phyloP scores from a whole-genome alignment of 2,888 invertebrate species.

The Macrostomum cliftonense region DNA sequence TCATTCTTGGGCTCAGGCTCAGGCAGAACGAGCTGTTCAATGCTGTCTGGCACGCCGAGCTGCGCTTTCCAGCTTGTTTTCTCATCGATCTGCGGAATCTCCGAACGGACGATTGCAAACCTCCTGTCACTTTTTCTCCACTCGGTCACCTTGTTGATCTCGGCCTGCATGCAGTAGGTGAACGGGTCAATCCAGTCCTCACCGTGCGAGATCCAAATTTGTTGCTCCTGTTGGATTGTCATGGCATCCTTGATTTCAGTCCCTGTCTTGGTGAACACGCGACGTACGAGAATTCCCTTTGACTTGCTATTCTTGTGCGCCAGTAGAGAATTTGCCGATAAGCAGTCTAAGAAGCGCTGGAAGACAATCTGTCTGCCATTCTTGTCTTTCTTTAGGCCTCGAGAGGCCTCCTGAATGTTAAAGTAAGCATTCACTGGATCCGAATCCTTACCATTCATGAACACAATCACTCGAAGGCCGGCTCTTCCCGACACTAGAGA shows the following conservation, averaged over 20 bases:
- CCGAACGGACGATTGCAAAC: too few relatives aligned
- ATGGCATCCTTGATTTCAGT: slow-evolving; percentile 24
- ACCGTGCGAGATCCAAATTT: slow-evolving; percentile 33
- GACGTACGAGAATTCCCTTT: slow-evolving; percentile 24
- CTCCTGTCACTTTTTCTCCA: not conserved
- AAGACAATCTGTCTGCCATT: too few relatives aligned
- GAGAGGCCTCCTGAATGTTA: slow-evolving; percentile 26
- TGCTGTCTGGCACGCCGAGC: slow-evolving; percentile 12
- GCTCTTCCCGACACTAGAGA: slow-evolving; percentile 21
- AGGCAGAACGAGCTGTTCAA: slow-evolving; percentile 16
- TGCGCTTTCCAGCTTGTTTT: slow-evolving; percentile 1
- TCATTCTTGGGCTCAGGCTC: slow-evolving; percentile 15
- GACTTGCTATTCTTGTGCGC: slow-evolving; percentile 19
- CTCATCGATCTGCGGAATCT: too few relatives aligned
- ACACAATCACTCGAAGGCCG: slow-evolving; percentile 29
- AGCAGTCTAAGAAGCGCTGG: slow-evolving; percentile 20
- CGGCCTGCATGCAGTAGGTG: slow-evolving; percentile 24
- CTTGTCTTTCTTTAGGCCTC: slow-evolving; percentile 19
- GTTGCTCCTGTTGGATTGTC: slow-evolving; percentile 22
- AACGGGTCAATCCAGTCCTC: slow-evolving; percentile 16
- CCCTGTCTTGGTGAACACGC: slow-evolving; percentile 25
- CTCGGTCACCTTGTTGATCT: slow-evolving; percentile 22
- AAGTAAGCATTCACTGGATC: slow-evolving; percentile 24
- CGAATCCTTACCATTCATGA: slow-evolving; percentile 29
- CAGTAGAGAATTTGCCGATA: slow-evolving; percentile 14